Evolutionary conservation across 1,140 invertebrate genomes (phyloP), one percentile per base, ranked within the genome.

Genomic region (Drosophila neocordata): DNA sequence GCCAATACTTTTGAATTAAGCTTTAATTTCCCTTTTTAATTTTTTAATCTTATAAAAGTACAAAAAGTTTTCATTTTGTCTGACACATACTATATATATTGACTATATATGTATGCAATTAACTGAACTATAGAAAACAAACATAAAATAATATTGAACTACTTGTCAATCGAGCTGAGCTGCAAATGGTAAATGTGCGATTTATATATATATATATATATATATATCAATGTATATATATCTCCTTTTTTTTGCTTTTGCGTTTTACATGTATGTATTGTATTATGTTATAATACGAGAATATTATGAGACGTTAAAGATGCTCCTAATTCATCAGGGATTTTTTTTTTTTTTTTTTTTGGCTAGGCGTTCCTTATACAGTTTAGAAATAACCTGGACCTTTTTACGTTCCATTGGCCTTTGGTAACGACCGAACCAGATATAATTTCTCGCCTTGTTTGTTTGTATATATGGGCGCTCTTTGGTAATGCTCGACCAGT

Each of bases 401-500:
- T 34, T 22, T 62, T 92, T 92, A 91, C 82, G 91, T 92, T 61
- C 91, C 90, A 78, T 93, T 94, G 77, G 94, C 94, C 92, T 95
- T 95, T 35, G 96, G 96, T 91, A 98, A 93, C 64, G 97, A 95
- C 79, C 97, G 95, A 84, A 98, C 97, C 69, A 98, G 93, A 92
- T 97, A 98, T 18, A 98, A 93, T 92, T 98, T 98, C 92, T 98
- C 97, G 79, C 97, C 97, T 92, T 97, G 96, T 91, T 97, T 97
- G 93, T 98, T 98, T 69, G 97, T 99, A 92, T 99, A 99, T 89
- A 99, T 99, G 53, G 99, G 99, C 73, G 98, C 97, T 91, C 97
- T 95, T 93, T 98, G 98, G 93, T 99, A 99, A 93, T 99, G 98
- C 90, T 98, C 97, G 74, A 99, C 98, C 69, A 99, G 93, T 92